phyloP scores from a whole-genome alignment of 2,797 vertebrate genomes.

The Garrulus glandarius region DNA sequence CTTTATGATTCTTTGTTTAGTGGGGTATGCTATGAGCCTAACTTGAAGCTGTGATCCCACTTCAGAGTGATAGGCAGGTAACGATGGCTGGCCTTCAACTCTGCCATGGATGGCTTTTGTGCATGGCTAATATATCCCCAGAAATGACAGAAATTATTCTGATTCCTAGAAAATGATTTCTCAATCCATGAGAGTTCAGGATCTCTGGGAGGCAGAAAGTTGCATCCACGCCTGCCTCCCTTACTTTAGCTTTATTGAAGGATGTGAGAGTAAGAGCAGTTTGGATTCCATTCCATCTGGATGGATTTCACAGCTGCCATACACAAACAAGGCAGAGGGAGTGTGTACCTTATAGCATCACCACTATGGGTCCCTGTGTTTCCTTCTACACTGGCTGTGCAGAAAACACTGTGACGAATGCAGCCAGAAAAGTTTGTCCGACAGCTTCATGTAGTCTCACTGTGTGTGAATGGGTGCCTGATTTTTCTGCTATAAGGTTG shows the following conservation, averaged over 20 bases:
- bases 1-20: neutral
- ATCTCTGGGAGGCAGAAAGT: neutral
- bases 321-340: neutral
- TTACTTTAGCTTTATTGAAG: neutral
- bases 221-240: neutral
- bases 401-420: neutral
- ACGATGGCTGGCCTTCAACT: neutral
- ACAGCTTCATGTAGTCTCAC: neutral
- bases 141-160: neutral
- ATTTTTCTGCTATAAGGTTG: neutral
- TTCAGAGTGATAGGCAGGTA: neutral
- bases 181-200: neutral
- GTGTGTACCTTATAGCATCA: neutral
- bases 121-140: neutral
- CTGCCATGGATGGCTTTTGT: neutral
- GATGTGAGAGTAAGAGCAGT: neutral
- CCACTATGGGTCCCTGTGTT: neutral
- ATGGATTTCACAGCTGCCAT: neutral
- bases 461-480: neutral
- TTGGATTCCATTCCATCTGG: neutral
- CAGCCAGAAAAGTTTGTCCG: rapidly evolving
- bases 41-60: neutral
- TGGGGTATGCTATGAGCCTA: neutral
- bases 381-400: neutral
- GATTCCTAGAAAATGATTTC: neutral